These are phyloP conservation scores for Nemotelus nigrinus DNA, from an alignment of 2,888 invertebrate species.

Conservation along the genomic window DNA sequence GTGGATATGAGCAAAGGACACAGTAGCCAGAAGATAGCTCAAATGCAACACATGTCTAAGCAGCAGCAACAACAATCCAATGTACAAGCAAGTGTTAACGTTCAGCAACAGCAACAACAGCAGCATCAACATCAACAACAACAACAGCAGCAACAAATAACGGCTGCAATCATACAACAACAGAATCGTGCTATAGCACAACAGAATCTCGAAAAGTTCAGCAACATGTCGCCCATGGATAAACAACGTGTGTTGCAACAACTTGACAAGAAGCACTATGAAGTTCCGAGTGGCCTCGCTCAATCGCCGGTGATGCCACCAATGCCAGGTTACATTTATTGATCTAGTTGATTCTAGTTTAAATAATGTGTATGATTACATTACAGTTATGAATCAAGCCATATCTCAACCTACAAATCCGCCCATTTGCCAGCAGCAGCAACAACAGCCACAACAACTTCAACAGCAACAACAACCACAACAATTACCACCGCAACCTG, in stretches of 20 bases:
- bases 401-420: conserved; percentile 28
- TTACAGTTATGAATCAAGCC: conserved; percentile 12
- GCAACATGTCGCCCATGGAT: conserved; percentile 67
- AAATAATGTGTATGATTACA: conserved; percentile 5
- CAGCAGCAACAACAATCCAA: conserved; percentile 23
- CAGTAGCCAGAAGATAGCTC: conserved; percentile 46
- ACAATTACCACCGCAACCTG: conserved; percentile 21
- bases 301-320: conserved; percentile 23
- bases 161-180: conserved; percentile 72
- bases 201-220: conserved; percentile 73
- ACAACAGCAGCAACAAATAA: conserved; percentile 72
- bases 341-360: too few species aligned
- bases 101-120: conserved; percentile 58
- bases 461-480: conserved; percentile 19
- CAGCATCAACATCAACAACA: conserved; percentile 65
- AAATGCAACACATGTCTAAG: conserved; percentile 48
- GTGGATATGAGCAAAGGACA: conserved; percentile 49
- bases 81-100: neutral
- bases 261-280: conserved; percentile 65
- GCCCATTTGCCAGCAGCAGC: neutral
- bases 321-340: conserved; percentile 12
- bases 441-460: conserved; percentile 14
- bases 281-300: conserved; percentile 52
- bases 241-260: conserved; percentile 69
- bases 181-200: conserved; percentile 71